Base-by-base conservation (phyloP, 30 jellyfish, hydroid and myxozoan genomes). In the Aurelia coerulea region DNA sequence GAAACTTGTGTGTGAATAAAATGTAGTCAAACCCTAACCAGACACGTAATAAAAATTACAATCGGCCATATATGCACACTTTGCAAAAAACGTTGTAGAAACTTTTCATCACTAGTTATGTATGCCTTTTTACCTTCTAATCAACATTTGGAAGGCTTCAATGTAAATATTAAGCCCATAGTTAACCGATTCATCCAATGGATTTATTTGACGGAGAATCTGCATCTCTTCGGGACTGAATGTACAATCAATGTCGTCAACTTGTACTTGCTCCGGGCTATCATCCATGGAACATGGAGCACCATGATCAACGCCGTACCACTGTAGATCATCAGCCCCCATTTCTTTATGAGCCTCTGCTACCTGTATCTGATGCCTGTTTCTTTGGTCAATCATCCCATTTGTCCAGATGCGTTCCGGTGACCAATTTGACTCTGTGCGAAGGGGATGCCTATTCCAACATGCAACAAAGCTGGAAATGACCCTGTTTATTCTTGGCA, bases 301-400 rank as follows among this genome's bases (percentile, higher is more conserved):
- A 50, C 18, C 17, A 16, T n/a, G 31, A 12, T 76, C 87, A n/a
- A 49, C 54, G 29, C 87, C 82, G 23, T 15, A 76, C 66, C 74
- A 76, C 19, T 76, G 59, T 49, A 76, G 46, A 4, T 37, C 19
- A 51, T 76, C 86, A 33, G 2, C 78, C 52, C 52, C 17, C 58
- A 19, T n/a, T 31, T 33, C 53, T 50, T 41, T 53, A 76, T 52
- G 19, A 51, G 41, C 75, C 17, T 76, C 86, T 65, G 41, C 76
- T 17, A 65, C 76, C 76, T 65, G 76, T 19, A 3, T 19, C 78
- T 67, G 78, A 67, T 46, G 10, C 29, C 76, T 53, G 49, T 76
- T 76, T 51, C 87, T 37, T n/a, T 0, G 76, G 60, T 76, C 87
- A 31, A 76, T 60, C 87, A 76, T 76, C 59, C 87, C 87, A 56